phyloP scores from a whole-genome alignment of 2,113 vertebrate species.

The Saccopteryx leptura region DNA sequence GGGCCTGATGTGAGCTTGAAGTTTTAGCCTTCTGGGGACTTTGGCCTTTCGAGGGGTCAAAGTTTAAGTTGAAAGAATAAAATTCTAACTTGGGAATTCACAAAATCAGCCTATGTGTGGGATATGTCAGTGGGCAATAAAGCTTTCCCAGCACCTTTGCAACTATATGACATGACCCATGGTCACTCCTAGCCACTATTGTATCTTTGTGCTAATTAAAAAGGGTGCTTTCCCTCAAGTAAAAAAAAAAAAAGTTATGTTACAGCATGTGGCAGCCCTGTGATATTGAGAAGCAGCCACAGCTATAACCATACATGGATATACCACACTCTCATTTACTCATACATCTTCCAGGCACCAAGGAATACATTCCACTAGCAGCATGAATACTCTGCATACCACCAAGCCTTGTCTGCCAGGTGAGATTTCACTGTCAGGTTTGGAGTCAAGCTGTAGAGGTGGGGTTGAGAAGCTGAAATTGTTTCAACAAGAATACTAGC shows the following conservation, averaged over 20 bases:
- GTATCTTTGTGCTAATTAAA: neutral
- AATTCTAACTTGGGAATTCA: slow-evolving; percentile 38
- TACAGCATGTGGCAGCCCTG: neutral
- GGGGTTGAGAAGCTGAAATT: neutral
- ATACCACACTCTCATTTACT: neutral
- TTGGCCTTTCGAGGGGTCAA: slow-evolving; percentile 40
- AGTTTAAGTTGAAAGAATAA: slow-evolving; percentile 46
- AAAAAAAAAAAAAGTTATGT: neutral
- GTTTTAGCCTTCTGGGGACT: slow-evolving; percentile 11
- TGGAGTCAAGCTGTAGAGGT: neutral
- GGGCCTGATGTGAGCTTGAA: neutral
- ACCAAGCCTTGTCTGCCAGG: neutral
- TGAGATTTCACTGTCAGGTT: neutral
- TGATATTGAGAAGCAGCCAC: neutral
- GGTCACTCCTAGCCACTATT: neutral
- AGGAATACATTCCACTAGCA: neutral
- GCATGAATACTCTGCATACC: neutral
- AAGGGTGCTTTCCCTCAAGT: neutral
- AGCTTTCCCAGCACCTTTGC: neutral
- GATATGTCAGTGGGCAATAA: neutral
- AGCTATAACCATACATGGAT: neutral
- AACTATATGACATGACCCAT: neutral
- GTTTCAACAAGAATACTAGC: too few species aligned
- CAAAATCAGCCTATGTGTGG: neutral
- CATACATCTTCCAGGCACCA: neutral